phyloP scores from a whole-genome alignment of 2,113 vertebrate genomes.

The Hippocampus comes region DNA sequence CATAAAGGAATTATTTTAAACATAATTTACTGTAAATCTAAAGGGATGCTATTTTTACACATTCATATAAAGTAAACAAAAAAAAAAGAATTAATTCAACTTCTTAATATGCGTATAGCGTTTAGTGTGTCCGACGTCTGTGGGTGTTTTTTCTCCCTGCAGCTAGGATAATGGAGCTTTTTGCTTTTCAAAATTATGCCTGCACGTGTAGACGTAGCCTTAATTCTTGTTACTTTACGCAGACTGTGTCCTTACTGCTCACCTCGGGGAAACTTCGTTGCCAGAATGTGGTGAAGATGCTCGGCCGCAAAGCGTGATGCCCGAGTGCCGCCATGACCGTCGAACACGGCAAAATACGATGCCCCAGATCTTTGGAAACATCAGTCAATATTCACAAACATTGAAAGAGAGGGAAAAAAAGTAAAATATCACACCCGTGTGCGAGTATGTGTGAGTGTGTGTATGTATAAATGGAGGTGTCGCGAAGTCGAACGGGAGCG shows the following conservation, averaged over 20 bases:
- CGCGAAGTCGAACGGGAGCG: conserved; percentile 83
- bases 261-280: conserved; percentile 90
- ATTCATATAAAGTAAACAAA: too few relatives aligned
- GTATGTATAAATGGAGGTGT: conserved; percentile 34
- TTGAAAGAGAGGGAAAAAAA: neutral
- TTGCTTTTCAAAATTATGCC: too few relatives aligned
- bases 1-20: too few relatives aligned
- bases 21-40: neutral
- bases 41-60: too few relatives aligned
- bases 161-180: too few relatives aligned
- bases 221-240: too few relatives aligned
- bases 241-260: conserved; percentile 18
- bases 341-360: conserved; percentile 92
- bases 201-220: too few relatives aligned
- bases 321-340: conserved; percentile 88
- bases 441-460: neutral
- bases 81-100: too few relatives aligned
- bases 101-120: too few relatives aligned
- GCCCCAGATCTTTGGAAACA: conserved; percentile 73
- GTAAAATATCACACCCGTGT: neutral
- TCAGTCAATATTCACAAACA: neutral
- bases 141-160: too few relatives aligned
- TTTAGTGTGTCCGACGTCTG: too few relatives aligned
- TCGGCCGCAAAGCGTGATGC: conserved; percentile 90
- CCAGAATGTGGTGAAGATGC: conserved; percentile 86